Conservation (phyloP, 2,888 invertebrate species). For the Rosalia funebris region DNA sequence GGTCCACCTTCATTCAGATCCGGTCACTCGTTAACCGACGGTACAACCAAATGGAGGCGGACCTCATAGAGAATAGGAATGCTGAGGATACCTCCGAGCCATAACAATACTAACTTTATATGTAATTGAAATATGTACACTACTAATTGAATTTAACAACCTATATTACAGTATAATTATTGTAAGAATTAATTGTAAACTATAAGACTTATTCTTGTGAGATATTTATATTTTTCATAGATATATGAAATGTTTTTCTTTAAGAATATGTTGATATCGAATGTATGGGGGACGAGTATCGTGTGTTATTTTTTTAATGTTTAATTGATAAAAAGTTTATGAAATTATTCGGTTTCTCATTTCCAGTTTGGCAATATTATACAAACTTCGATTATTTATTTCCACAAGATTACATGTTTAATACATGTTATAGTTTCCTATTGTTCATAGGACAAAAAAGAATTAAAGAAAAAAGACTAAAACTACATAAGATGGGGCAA, state of each 20-base stretch:
- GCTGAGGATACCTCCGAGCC: constrained; percentile 52
- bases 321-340: background rate
- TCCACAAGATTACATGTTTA: too few relatives aligned
- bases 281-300: background rate
- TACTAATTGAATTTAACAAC: constrained; percentile 7
- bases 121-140: constrained; percentile 1
- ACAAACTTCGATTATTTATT: too few relatives aligned
- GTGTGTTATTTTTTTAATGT: constrained; percentile 7
- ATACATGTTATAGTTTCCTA: too few relatives aligned
- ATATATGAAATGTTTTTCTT: background rate
- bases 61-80: constrained; percentile 57
- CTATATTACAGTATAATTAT: constrained; percentile 5
- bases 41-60: constrained; percentile 53
- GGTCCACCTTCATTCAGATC: constrained; percentile 47
- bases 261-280: constrained; percentile 13
- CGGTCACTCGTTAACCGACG: constrained; percentile 43
- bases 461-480: too few relatives aligned
- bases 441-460: too few relatives aligned
- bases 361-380: too few relatives aligned
- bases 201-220: constrained; percentile 24
- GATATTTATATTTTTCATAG: constrained; percentile 24
- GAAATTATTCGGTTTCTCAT: background rate
- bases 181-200: background rate
- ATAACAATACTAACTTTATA: constrained; percentile 19
- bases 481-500: too few relatives aligned